Evolutionary conservation across 2,888 invertebrate genomes (phyloP).

Genomic region (Luperina testacea): DNA sequence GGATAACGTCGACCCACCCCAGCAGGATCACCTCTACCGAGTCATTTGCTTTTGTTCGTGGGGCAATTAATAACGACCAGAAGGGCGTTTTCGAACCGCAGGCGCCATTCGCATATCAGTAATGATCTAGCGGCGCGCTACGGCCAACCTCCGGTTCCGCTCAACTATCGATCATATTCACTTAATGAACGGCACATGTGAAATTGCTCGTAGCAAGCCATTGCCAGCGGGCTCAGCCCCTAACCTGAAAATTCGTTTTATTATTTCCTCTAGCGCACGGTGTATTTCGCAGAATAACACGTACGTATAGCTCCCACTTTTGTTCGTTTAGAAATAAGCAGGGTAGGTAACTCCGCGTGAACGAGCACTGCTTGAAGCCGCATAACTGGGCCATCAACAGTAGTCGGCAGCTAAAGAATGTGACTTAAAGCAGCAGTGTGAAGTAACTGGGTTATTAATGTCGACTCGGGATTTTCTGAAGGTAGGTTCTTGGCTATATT

Average conservation of each 20-base stretch:
- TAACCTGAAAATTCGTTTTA: slow-evolving; percentile 48
- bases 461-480: background rate
- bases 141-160: slow-evolving; percentile 74
- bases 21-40: slow-evolving; percentile 88
- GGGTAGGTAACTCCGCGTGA: slow-evolving; percentile 25
- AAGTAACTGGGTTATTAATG: slow-evolving; percentile 57
- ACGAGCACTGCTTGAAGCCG: slow-evolving; percentile 41
- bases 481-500: background rate
- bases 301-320: slow-evolving; percentile 20
- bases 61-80: slow-evolving; percentile 89
- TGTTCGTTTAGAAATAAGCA: slow-evolving; percentile 30
- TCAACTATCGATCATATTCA: slow-evolving; percentile 85
- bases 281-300: slow-evolving; percentile 12
- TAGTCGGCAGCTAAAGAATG: slow-evolving; percentile 38
- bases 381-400: slow-evolving; percentile 50
- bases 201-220: slow-evolving; percentile 68
- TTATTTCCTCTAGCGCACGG: slow-evolving; percentile 32
- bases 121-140: slow-evolving; percentile 84
- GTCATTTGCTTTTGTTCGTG: slow-evolving; percentile 90
- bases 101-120: slow-evolving; percentile 87
- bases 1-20: slow-evolving; percentile 89
- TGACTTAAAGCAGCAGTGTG: slow-evolving; percentile 59
- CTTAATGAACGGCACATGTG: slow-evolving; percentile 77
- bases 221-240: slow-evolving; percentile 34
- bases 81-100: slow-evolving; percentile 87